Evolutionary conservation across 2,888 invertebrate genomes (phyloP).

Genomic region (Athalia rosae): DNA sequence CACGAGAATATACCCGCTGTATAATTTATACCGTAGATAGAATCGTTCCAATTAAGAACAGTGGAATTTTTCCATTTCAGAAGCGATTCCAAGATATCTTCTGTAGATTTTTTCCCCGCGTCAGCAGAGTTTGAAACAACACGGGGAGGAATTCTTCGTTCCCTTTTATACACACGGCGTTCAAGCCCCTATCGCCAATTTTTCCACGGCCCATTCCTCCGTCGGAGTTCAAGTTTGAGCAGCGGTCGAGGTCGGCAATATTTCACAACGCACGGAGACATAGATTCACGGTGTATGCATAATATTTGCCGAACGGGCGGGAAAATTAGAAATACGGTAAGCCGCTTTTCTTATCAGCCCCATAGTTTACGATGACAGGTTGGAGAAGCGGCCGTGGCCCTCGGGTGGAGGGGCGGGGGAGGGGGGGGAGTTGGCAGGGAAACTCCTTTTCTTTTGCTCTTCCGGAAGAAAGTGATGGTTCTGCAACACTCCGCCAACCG

Average conservation of each 20-base stretch:
- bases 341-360: constrained; percentile 70
- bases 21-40: not conserved
- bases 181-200: not conserved
- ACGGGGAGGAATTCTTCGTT: constrained; percentile 1
- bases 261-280: constrained; percentile 65
- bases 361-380: constrained; percentile 46
- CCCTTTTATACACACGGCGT: not conserved
- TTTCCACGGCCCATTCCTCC: not conserved
- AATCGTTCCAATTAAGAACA: constrained; percentile 16
- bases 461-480: constrained; percentile 14
- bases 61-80: constrained; percentile 12
- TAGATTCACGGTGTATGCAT: constrained; percentile 69
- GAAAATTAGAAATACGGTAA: constrained; percentile 71
- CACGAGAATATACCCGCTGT: not conserved
- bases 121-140: constrained; percentile 1
- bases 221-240: constrained; percentile 59
- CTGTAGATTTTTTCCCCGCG: not conserved
- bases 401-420: not conserved
- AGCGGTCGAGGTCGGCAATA: constrained; percentile 68
- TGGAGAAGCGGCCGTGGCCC: constrained; percentile 9
- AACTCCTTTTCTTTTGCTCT: not conserved
- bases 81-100: not conserved
- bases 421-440: not conserved
- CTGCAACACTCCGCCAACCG: constrained; percentile 26
- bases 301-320: constrained; percentile 70